Base-by-base conservation (phyloP, 2,888 invertebrate species). In the Acleris sparsana region DNA sequence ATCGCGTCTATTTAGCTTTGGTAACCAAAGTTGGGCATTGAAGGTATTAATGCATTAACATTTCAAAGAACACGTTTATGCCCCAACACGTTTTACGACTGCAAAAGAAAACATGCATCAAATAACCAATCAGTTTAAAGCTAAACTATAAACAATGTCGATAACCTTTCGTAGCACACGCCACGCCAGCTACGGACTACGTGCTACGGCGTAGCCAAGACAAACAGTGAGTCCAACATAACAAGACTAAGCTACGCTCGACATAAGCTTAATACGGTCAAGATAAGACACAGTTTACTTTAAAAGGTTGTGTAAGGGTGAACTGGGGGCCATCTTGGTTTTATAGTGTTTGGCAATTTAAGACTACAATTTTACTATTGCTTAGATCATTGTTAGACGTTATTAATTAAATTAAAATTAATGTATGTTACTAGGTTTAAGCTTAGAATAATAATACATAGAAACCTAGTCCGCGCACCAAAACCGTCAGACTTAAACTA, bases 91-190 rank as follows among this genome's bases (percentile, higher is more conserved):
- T 33, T 64, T 59, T 64, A 60, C 53, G 59, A 55, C 18, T 53
- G 29, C 46, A 44, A 60, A 60, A 29, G 53, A 60, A 60, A 64
- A 64, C 63, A 53, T 60, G 53, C 59, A 59, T 53, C 53, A 60
- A 49, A 59, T 51, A 60, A 43, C 64, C 64, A 64, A 64, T 64
- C 64, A 64, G 59, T 64, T 64, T 60, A 60, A 60, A 64, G 39
- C 11, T 46, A 18, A 57, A 17, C 46, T 16, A n/a, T n/a, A 61
- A 62, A 39, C 63, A 53, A 64, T 53, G 63, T 64, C 53, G 51
- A 39, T 59, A 44, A 64, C 59, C 64, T 64, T 39, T 44, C 25
- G 44, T 44, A 20, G 53, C 44, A 18, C 17, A 33, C 13, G 44
- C 60, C 53, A 53, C 60, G 39, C 53, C 53, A 53, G 17, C 53